Conservation (phyloP, 2,797 vertebrate species). For the Silurus aristotelis region DNA sequence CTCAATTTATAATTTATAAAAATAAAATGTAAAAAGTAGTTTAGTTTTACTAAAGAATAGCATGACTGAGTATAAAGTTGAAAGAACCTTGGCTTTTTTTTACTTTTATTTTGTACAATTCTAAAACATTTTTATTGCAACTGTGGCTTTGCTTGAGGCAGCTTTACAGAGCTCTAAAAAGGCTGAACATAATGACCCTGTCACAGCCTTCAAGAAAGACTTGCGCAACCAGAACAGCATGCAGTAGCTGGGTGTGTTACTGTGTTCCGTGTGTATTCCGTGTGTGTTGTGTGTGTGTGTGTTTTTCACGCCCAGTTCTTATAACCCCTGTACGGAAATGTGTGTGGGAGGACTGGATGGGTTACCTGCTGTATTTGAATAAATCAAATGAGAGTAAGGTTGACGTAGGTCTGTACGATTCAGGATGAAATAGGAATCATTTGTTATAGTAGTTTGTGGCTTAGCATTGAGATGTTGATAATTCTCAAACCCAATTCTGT, state of each 20-base stretch:
- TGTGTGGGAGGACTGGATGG: conserved; percentile 40
- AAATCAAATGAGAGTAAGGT: conserved; percentile 15
- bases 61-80: neutral
- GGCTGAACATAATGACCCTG: conserved; percentile 34
- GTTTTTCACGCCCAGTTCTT: conserved; percentile 33
- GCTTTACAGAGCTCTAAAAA: conserved; percentile 21
- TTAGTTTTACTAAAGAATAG: neutral
- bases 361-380: conserved; percentile 40
- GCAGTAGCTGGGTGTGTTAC: conserved; percentile 41
- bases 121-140: neutral
- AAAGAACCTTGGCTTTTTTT: neutral
- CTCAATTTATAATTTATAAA: too few relatives aligned
- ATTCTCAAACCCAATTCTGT: neutral
- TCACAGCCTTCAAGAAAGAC: conserved; percentile 31
- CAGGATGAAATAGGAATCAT: neutral
- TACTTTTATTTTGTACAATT: neutral
- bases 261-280: neutral
- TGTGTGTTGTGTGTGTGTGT: conserved; percentile 21
- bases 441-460: too few relatives aligned
- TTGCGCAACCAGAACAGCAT: conserved; percentile 45
- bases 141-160: neutral
- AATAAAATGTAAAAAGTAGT: too few relatives aligned
- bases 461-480: neutral
- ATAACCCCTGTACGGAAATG: conserved; percentile 28
- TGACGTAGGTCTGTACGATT: neutral